Evolutionary conservation across 2,888 invertebrate genomes (phyloP).

Genomic region (Lapara coniferarum): DNA sequence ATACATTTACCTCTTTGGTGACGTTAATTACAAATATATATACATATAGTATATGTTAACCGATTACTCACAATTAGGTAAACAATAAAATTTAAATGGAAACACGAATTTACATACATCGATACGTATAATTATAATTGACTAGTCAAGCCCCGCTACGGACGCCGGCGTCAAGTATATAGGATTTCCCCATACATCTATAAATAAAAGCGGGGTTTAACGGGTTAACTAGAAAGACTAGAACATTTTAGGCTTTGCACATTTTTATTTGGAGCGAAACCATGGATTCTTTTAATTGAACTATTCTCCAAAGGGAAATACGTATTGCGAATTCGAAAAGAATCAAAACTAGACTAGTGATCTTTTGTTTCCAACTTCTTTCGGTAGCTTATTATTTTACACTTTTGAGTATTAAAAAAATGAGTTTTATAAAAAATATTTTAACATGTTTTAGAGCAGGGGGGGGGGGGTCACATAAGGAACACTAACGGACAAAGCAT

Average conservation of each 20-base stretch:
- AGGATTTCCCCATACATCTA: too few relatives aligned
- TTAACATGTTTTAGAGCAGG: too few relatives aligned
- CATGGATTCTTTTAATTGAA: background rate
- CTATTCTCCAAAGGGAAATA: background rate
- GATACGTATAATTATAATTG: too few relatives aligned
- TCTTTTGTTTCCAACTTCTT: conserved; percentile 62
- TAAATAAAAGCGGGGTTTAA: too few relatives aligned
- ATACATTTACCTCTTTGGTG: background rate
- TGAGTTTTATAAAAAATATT: background rate
- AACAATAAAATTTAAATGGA: background rate
- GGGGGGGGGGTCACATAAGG: too few relatives aligned
- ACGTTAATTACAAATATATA: background rate
- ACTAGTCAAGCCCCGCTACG: too few relatives aligned
- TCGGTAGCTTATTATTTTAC: conserved; percentile 31
- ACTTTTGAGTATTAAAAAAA: background rate
- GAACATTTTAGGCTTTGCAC: conserved; percentile 1
- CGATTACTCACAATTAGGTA: background rate
- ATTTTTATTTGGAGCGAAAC: background rate
- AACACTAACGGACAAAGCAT: too few relatives aligned
- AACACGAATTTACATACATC: conserved; percentile 8
- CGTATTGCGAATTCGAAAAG: conserved; percentile 18
- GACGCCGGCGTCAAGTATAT: too few relatives aligned
- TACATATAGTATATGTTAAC: background rate
- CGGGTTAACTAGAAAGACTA: conserved; percentile 25
- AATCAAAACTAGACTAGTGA: conserved; percentile 52